Evolutionary conservation across 2,797 vertebrate genomes (phyloP).

Genomic region (Semotilus atromaculatus): DNA sequence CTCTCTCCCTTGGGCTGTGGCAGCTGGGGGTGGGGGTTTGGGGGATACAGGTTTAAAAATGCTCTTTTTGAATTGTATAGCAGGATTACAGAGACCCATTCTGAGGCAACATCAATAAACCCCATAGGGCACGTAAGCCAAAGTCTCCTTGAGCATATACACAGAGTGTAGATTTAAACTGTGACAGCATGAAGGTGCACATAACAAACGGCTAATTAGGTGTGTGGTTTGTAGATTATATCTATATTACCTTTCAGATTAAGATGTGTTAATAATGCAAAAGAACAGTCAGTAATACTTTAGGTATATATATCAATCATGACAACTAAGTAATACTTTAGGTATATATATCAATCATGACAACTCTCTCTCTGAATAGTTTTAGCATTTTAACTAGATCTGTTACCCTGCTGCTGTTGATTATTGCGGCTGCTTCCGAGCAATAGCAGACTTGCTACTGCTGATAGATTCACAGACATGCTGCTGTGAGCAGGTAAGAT

Average conservation of each 20-base stretch:
- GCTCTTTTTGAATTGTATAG: slow-evolving; percentile 48
- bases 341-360: background rate
- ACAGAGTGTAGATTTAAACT: background rate
- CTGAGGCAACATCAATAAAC: slow-evolving; percentile 20
- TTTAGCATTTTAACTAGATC: background rate
- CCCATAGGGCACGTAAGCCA: background rate
- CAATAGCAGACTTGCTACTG: background rate
- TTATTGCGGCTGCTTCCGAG: background rate
- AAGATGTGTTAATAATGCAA: background rate
- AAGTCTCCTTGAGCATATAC: background rate
- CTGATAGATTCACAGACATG: background rate
- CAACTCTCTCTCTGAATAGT: background rate
- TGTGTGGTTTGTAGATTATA: background rate
- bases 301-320: background rate
- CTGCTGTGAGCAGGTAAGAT: background rate
- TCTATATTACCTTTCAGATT: background rate
- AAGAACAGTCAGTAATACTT: background rate
- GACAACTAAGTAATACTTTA: background rate
- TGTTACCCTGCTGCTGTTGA: background rate
- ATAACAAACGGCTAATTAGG: background rate
- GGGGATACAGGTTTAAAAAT: slow-evolving; percentile 31
- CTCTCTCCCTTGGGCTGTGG: background rate
- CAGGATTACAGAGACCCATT: slow-evolving; percentile 31
- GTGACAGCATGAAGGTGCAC: background rate
- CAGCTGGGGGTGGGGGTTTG: background rate